Evolutionary conservation across 2,113 vertebrate genomes (phyloP).

Genomic region (Dicentrarchus labrax): DNA sequence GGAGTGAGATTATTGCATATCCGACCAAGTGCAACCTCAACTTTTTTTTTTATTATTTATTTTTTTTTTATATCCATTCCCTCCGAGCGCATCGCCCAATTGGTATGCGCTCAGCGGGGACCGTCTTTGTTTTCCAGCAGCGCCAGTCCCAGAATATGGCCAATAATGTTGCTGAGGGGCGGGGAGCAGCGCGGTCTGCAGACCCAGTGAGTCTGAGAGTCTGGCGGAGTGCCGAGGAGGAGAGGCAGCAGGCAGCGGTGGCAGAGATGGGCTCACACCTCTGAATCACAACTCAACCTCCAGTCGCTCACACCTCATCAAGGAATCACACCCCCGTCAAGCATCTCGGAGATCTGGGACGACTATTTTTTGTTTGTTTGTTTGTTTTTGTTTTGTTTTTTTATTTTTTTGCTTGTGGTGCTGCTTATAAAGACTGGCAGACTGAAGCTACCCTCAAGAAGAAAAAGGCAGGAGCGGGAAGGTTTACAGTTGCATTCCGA

Average conservation of each 20-base stretch:
- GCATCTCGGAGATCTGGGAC: slow-evolving; percentile 43
- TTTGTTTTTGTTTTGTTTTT: background rate
- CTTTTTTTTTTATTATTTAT: slow-evolving; percentile 33
- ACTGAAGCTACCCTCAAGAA: slow-evolving; percentile 17
- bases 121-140: slow-evolving; percentile 61
- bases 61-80: slow-evolving; percentile 5
- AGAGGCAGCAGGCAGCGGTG: slow-evolving; percentile 68
- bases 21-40: slow-evolving; percentile 13
- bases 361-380: slow-evolving; percentile 20
- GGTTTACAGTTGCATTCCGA: slow-evolving; percentile 63
- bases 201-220: slow-evolving; percentile 75
- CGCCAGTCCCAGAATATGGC: slow-evolving; percentile 67
- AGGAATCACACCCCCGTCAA: slow-evolving; percentile 1
- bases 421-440: slow-evolving; percentile 32
- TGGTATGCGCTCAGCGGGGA: slow-evolving; percentile 53
- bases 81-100: slow-evolving; percentile 27
- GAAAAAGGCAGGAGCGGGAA: slow-evolving; percentile 38
- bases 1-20: background rate
- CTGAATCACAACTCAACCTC: slow-evolving; percentile 73
- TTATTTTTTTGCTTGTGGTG: slow-evolving; percentile 3
- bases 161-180: slow-evolving; percentile 80
- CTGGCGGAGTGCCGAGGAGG: slow-evolving; percentile 67
- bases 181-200: slow-evolving; percentile 75
- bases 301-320: slow-evolving; percentile 43
- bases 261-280: slow-evolving; percentile 80